Evolutionary conservation across 1,140 invertebrate genomes (phyloP).

Genomic region (Drosophila pseudoananassae): DNA sequence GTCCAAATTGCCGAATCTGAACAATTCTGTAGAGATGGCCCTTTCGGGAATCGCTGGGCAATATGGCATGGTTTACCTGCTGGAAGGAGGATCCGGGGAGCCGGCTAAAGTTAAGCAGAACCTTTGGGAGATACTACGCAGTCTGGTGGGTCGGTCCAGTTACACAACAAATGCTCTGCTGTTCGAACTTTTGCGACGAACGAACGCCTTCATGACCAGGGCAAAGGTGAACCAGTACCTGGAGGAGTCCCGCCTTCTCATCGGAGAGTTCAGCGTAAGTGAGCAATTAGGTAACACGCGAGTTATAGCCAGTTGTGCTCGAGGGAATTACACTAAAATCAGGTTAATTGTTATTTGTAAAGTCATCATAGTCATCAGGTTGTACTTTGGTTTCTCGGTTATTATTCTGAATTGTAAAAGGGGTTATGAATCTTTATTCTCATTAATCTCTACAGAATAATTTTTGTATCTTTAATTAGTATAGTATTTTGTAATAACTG

Average conservation of each 20-base stretch:
- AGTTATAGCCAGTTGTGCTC: background rate
- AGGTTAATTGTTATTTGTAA: background rate
- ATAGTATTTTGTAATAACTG: no score
- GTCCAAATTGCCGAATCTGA: constrained; percentile 36
- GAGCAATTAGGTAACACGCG: background rate
- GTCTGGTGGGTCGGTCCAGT: constrained; percentile 36
- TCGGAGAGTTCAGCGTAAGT: constrained; percentile 62
- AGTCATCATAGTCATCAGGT: background rate
- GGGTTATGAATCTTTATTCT: no score
- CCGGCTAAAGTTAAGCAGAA: constrained; percentile 5
- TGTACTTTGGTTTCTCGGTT: no score
- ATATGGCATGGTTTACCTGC: constrained; percentile 42
- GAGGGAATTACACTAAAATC: no score
- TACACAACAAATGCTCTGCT: constrained; percentile 64
- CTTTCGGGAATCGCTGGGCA: constrained; percentile 45
- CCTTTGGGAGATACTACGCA: constrained; percentile 43
- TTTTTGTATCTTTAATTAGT: no score
- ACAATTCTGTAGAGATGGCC: constrained; percentile 64
- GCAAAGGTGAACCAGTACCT: constrained; percentile 42
- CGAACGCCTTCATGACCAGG: constrained; percentile 59
- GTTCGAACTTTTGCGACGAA: constrained; percentile 65
- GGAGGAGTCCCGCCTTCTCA: constrained; percentile 28
- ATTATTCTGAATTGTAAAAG: no score
- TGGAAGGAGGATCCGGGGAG: constrained; percentile 10
- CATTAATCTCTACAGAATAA: no score